Evolutionary conservation across 2,888 invertebrate genomes (phyloP).

Genomic region (Pseudococcus jackbeardsleyi): DNA sequence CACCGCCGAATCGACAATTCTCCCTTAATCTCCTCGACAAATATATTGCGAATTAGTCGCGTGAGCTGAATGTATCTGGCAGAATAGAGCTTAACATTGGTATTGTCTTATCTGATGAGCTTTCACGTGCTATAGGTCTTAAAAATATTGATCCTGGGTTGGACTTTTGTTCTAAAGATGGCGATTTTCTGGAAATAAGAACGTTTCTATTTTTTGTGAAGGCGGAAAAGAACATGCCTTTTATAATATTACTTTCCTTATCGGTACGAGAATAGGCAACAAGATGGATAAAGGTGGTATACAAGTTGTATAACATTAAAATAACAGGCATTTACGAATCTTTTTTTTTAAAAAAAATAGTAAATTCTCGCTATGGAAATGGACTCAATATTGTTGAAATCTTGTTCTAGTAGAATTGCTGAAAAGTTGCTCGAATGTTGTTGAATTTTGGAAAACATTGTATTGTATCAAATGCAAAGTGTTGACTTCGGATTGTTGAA

Average conservation of each 20-base stretch:
- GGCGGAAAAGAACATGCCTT: not conserved
- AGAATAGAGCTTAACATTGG: not conserved
- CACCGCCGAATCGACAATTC: not conserved
- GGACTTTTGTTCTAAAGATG: not conserved
- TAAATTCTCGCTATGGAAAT: too few relatives aligned
- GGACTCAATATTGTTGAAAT: too few relatives aligned
- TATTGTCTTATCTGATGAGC: not conserved
- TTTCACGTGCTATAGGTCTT: not conserved
- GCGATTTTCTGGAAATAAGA: not conserved
- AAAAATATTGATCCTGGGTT: not conserved
- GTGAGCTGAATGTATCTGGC: conserved; percentile 24
- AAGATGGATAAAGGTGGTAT: not conserved
- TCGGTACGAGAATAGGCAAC: not conserved
- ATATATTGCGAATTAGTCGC: conserved; percentile 31
- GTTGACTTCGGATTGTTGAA: too few relatives aligned
- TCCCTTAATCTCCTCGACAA: not conserved
- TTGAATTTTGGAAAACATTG: too few relatives aligned
- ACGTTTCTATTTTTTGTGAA: not conserved
- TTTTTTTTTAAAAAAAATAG: too few relatives aligned
- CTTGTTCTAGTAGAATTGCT: too few relatives aligned
- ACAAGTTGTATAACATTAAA: not conserved
- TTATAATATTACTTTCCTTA: not conserved
- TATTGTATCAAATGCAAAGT: too few relatives aligned
- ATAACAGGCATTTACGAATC: not conserved
- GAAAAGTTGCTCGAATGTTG: too few relatives aligned